Percentiles rank a stretch among this genome's conserved stretches.
Conservation (phyloP, 2,888 invertebrate species). For the Margaritifera margaritifera region DNA sequence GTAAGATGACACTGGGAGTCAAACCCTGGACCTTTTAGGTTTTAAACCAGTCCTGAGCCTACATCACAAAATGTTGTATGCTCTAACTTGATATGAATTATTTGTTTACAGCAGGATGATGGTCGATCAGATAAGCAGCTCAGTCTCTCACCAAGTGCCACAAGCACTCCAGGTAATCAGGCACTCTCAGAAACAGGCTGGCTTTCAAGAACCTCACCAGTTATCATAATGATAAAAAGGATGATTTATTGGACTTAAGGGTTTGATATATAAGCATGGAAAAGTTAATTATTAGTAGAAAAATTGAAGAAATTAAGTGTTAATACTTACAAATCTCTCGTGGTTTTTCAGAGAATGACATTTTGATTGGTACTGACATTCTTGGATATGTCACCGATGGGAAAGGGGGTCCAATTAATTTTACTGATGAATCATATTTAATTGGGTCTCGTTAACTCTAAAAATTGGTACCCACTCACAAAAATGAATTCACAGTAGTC, state of each 20-base stretch:
- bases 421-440: too few species aligned
- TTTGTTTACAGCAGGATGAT: constrained; percentile 43
- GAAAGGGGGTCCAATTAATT: too few species aligned
- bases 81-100: neutral
- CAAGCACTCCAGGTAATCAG: constrained; percentile 65
- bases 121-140: constrained; percentile 36
- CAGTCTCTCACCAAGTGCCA: constrained; percentile 60
- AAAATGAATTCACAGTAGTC: too few species aligned
- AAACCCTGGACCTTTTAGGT: neutral
- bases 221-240: neutral
- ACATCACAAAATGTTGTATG: neutral
- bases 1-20: neutral
- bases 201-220: neutral
- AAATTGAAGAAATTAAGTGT: neutral
- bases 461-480: too few species aligned
- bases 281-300: too few species aligned
- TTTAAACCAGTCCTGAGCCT: neutral
- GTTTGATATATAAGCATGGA: neutral
- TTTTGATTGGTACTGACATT: too few species aligned
- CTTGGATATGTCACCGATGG: too few species aligned
- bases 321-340: too few species aligned
- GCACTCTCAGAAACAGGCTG: too few species aligned
- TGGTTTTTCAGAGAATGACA: too few species aligned
- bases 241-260: neutral
- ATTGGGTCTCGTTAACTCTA: too few species aligned